Evolutionary conservation across 2,888 invertebrate species (phyloP).

Genomic region (Platycheirus albimanus): DNA sequence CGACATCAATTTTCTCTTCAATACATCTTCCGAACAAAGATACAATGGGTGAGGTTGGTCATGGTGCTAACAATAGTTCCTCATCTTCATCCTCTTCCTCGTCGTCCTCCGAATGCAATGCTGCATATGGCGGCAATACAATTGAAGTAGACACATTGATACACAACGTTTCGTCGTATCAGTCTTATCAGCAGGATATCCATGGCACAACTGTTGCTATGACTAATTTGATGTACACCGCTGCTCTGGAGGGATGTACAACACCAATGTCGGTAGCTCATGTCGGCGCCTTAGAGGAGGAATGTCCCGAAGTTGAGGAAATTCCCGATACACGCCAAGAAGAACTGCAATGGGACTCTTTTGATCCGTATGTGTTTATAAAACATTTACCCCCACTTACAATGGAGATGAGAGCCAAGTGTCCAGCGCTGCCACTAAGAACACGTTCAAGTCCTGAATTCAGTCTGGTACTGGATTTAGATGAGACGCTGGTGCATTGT

Average conservation of each 20-base stretch:
- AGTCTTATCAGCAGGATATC: slow-evolving; percentile 59
- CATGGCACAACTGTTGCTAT: slow-evolving; percentile 55
- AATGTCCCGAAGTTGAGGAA: slow-evolving; percentile 76
- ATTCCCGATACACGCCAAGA: slow-evolving; percentile 75
- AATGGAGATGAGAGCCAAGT: slow-evolving; percentile 88
- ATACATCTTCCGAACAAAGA: slow-evolving; percentile 79
- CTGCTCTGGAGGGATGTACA: slow-evolving; percentile 58
- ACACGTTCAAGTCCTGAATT: slow-evolving; percentile 96
- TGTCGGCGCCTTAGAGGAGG: slow-evolving; percentile 73
- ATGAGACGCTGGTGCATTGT: slow-evolving; percentile 98
- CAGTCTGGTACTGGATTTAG: slow-evolving; percentile 90
- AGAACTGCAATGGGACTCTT: slow-evolving; percentile 87
- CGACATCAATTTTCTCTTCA: slow-evolving; percentile 84
- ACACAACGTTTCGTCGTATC: slow-evolving; percentile 70
- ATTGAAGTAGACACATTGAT: slow-evolving; percentile 74
- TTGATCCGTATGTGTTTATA: slow-evolving; percentile 95
- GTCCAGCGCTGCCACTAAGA: slow-evolving; percentile 91
- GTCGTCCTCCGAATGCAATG: slow-evolving; percentile 45
- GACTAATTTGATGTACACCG: slow-evolving; percentile 58
- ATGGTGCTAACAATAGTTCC: slow-evolving; percentile 26
- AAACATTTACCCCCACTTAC: slow-evolving; percentile 94
- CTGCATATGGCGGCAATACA: slow-evolving; percentile 39
- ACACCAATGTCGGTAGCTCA: slow-evolving; percentile 55
- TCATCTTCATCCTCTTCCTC: slow-evolving; percentile 63
- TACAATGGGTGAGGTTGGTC: slow-evolving; percentile 3